Evolutionary conservation across 2,113 vertebrate species (phyloP), one percentile per base, ranked within the genome.

Genomic region (Callionymus lyra): DNA sequence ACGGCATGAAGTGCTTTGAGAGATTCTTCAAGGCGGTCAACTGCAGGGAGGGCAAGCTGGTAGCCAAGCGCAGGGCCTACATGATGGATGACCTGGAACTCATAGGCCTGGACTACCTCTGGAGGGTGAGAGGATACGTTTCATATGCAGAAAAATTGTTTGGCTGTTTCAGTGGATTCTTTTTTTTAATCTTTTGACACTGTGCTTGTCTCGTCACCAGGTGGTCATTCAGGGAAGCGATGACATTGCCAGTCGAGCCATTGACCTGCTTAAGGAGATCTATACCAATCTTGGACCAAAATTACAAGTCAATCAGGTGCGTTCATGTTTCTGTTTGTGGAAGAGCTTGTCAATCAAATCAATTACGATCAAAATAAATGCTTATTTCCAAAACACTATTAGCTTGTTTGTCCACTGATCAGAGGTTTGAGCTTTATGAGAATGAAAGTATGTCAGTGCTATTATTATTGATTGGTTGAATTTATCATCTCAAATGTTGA

Each of bases 1-100:
- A 99, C 65, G 95, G 95, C 70, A 99, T 99, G 94, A 98, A 98
- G 84, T 99, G 95, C 86, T 99, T 99, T 81, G 95, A 99, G 79
- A 88, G 93, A 74, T 99, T 99, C 86, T 99, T 99, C 82, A 99
- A 98, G 86, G 95, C 95, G 54, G 95, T 99, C 68, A 99, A 99
- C 81, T 99, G 94, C 87, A 89, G 95, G 70, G 95, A 98, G 85
- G 94, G 94, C 72, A 99, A 98, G 68, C 83, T 99, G 68, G 93
- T 99, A 69, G 95, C 94, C 41, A 98, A 98, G 68, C 89, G 95
- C 45, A 79, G 94, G 69, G 94, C 94, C 32, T 99, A 99, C 83
- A 99, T 99, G 95, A 98, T 99, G 93, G 95, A 99, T 79, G 95
- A 99, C 77, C 83, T 99, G 84, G 94, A 99, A 69, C 82, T 99